A percentile compares a stretch with the other conserved stretches of the same genome.
phyloP scores from a whole-genome alignment of 2,888 invertebrate species.

The Troides oblongomaculatus region DNA sequence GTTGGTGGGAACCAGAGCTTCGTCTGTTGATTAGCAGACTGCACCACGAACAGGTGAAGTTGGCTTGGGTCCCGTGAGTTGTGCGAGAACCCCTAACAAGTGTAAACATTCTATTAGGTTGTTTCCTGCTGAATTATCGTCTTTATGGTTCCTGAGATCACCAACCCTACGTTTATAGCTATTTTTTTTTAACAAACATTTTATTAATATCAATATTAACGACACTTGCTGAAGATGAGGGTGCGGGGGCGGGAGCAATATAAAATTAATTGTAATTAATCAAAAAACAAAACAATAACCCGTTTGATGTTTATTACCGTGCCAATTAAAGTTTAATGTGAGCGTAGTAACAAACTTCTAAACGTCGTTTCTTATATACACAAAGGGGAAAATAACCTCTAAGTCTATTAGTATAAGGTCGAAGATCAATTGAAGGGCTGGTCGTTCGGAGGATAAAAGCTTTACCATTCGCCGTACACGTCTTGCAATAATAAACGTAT shows the following conservation, averaged over 20 bases:
- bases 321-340: slow-evolving; percentile 32
- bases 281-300: slow-evolving; percentile 33
- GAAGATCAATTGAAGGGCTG: slow-evolving; percentile 1
- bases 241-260: slow-evolving; percentile 1
- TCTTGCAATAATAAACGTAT: slow-evolving; percentile 38
- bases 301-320: slow-evolving; percentile 36
- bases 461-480: slow-evolving; percentile 11
- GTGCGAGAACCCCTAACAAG: too few relatives aligned
- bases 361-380: not conserved
- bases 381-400: not conserved
- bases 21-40: too few relatives aligned
- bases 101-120: too few relatives aligned
- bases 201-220: too few relatives aligned
- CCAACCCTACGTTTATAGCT: too few relatives aligned
- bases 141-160: too few relatives aligned
- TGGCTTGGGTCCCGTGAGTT: too few relatives aligned
- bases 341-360: slow-evolving; percentile 13
- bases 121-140: too few relatives aligned
- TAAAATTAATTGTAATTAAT: slow-evolving; percentile 23
- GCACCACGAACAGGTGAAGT: too few relatives aligned
- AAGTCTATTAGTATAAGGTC: slow-evolving; percentile 1
- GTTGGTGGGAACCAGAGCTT: too few relatives aligned
- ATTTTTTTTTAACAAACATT: too few relatives aligned
- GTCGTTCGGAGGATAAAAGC: slow-evolving; percentile 7
- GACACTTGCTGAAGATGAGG: not conserved